Evolutionary conservation across 2,888 invertebrate species (phyloP).

Genomic region (Diaphora mendica): DNA sequence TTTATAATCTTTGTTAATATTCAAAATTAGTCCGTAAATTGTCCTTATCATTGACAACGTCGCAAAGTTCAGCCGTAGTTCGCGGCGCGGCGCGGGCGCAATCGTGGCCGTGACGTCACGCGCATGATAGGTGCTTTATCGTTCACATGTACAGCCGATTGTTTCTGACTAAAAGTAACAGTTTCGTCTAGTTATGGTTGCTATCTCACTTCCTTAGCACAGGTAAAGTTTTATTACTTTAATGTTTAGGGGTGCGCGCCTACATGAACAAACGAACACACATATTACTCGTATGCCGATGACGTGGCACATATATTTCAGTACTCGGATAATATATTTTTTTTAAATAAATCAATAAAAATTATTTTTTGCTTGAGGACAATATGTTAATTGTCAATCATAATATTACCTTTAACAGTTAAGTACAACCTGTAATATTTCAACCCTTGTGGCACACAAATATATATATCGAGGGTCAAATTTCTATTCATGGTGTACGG

Average conservation of each 20-base stretch:
- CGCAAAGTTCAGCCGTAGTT: slow-evolving; percentile 73
- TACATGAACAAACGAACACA: background rate
- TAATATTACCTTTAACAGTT: background rate
- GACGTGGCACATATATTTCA: slow-evolving; percentile 5
- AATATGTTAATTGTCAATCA: background rate
- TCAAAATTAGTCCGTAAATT: slow-evolving; percentile 68
- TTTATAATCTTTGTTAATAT: slow-evolving; percentile 49
- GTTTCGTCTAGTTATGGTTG: slow-evolving; percentile 31
- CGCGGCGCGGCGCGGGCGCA: slow-evolving; percentile 50
- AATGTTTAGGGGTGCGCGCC: background rate
- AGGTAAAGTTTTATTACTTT: background rate
- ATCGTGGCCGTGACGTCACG: slow-evolving; percentile 75
- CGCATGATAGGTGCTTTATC: slow-evolving; percentile 73
- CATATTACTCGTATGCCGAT: background rate
- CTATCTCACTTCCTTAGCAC: slow-evolving; percentile 20
- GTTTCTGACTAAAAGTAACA: slow-evolving; percentile 62
- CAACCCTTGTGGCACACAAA: background rate
- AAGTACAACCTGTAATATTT: background rate
- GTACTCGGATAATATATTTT: background rate
- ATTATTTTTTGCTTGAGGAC: too few species aligned
- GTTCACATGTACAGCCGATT: slow-evolving; percentile 59
- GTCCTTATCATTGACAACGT: slow-evolving; percentile 76
- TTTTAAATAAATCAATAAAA: background rate
- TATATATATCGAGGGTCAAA: slow-evolving; percentile 39
- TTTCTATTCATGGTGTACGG: slow-evolving; percentile 47